Percentiles rank a stretch among this genome's conserved stretches.
phyloP scores from a whole-genome alignment of 2,888 invertebrate genomes.

The Pseudanteris insignis region DNA sequence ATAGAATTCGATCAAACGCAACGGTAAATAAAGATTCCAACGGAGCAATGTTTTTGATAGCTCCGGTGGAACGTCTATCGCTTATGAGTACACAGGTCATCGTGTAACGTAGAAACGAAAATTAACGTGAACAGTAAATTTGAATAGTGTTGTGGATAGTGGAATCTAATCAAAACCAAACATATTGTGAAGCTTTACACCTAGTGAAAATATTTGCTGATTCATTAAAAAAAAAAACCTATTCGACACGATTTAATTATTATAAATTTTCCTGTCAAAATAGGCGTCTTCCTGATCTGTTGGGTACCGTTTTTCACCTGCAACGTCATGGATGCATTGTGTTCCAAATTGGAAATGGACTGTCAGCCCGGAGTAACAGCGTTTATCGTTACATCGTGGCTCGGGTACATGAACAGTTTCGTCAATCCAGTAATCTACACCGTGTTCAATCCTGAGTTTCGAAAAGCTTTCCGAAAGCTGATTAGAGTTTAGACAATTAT shows the following conservation, averaged over 20 bases:
- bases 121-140: no score
- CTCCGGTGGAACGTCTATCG: no score
- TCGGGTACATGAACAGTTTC: conserved; percentile 97
- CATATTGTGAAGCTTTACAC: no score
- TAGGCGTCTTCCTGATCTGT: conserved; percentile 96
- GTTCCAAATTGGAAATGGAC: conserved; percentile 82
- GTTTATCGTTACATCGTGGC: conserved; percentile 96
- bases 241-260: conserved; percentile 30
- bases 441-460: conserved; percentile 96
- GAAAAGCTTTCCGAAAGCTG: conserved; percentile 96
- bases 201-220: conserved; percentile 1
- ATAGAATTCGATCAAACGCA: no score
- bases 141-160: no score
- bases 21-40: no score
- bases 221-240: conserved; percentile 5
- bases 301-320: conserved; percentile 99
- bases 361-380: conserved; percentile 87
- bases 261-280: conserved; percentile 58
- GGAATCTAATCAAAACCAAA: not conserved
- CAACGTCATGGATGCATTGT: conserved; percentile 96
- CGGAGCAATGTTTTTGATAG: no score
- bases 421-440: conserved; percentile 94
- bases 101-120: no score
- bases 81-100: no score
- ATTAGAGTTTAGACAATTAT: conserved; percentile 67